Evolutionary conservation across 2,113 vertebrate species (phyloP).

Genomic region (Psittacula cyanocephala): DNA sequence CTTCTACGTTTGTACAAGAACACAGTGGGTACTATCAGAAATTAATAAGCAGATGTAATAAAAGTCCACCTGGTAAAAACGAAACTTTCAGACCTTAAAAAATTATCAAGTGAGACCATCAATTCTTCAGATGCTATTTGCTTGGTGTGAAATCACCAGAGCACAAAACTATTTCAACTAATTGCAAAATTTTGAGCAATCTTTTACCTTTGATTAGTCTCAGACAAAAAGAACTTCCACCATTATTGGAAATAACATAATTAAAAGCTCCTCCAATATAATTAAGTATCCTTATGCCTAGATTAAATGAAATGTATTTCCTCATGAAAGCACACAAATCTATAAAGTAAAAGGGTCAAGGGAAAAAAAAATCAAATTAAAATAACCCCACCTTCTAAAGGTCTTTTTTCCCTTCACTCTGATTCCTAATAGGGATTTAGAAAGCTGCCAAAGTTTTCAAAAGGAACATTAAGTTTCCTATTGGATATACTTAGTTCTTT

Average conservation of each 20-base stretch:
- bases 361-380: constrained; percentile 4
- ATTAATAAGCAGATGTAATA: background rate
- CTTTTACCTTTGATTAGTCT: constrained; percentile 11
- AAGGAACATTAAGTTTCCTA: background rate
- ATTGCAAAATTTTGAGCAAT: background rate
- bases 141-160: background rate
- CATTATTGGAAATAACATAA: constrained; percentile 1
- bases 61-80: background rate
- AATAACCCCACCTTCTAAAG: background rate
- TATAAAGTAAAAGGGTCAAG: background rate
- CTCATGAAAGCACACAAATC: background rate
- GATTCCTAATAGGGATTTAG: background rate
- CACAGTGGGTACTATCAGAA: background rate
- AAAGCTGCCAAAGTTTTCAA: background rate
- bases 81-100: background rate
- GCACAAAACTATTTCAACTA: background rate
- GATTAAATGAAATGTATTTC: constrained; percentile 32
- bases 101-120: background rate
- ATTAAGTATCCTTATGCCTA: constrained; percentile 29
- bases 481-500: background rate
- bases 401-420: background rate
- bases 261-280: constrained; percentile 32
- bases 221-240: constrained; percentile 16
- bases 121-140: background rate
- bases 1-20: background rate